A percentile compares a stretch with the other conserved stretches of the same genome.
Evolutionary conservation across 2,113 vertebrate species (phyloP).

Genomic region (Saiga tatarica): DNA sequence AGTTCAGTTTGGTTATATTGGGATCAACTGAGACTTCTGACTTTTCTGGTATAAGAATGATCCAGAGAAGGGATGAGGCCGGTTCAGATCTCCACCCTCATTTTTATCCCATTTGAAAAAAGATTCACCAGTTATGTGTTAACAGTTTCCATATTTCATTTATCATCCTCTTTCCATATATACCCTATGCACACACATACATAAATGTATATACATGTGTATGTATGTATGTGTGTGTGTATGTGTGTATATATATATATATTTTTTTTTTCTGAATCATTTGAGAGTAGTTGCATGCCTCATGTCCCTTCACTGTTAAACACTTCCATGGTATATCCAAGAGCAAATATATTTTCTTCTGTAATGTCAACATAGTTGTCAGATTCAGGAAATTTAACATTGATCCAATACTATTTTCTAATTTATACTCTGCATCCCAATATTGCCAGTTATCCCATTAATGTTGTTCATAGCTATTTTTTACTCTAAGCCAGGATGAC

Average conservation of each 20-base stretch:
- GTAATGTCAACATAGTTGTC: neutral
- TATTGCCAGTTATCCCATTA: neutral
- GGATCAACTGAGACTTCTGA: neutral
- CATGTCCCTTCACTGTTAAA: neutral
- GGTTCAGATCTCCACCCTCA: neutral
- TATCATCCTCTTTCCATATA: neutral
- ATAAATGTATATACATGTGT: neutral
- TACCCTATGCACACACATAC: neutral
- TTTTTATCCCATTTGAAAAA: neutral
- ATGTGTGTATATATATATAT: fast-evolving
- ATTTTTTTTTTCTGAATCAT: neutral
- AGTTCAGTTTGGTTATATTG: neutral
- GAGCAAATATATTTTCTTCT: neutral
- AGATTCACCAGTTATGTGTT: neutral
- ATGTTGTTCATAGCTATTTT: neutral
- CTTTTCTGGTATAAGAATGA: neutral
- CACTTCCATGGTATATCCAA: neutral
- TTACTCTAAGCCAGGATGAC: neutral
- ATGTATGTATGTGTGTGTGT: neutral
- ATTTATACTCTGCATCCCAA: neutral
- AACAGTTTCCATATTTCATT: neutral
- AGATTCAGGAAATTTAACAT: neutral
- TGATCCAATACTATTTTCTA: neutral
- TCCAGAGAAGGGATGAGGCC: conserved; percentile 7
- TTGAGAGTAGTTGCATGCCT: neutral